Evolutionary conservation across 2,888 invertebrate genomes (phyloP).

Genomic region (Micropterix aruncella): DNA sequence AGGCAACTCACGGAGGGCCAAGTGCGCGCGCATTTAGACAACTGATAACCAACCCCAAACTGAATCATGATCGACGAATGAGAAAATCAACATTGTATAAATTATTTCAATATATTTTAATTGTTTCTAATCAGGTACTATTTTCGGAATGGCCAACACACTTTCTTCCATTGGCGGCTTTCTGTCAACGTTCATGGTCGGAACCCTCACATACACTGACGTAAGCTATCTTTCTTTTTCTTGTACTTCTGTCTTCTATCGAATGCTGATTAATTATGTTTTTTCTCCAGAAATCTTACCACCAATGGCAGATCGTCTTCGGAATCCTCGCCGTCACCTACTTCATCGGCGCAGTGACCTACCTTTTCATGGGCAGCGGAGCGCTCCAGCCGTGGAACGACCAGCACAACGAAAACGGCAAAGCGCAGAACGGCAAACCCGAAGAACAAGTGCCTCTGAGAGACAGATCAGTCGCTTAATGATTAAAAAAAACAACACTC

Average conservation of each 20-base stretch:
- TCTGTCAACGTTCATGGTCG: constrained; percentile 70
- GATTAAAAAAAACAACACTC: too few species aligned
- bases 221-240: constrained; percentile 27
- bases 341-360: constrained; percentile 47
- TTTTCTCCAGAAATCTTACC: constrained; percentile 48
- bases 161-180: constrained; percentile 73
- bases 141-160: constrained; percentile 81
- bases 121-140: constrained; percentile 44
- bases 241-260: background rate
- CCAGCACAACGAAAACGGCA: constrained; percentile 9
- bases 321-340: constrained; percentile 65
- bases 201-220: constrained; percentile 55
- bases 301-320: constrained; percentile 71
- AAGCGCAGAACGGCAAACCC: constrained; percentile 10
- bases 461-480: constrained; percentile 12
- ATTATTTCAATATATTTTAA: too few species aligned
- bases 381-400: constrained; percentile 41
- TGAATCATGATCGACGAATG: too few species aligned
- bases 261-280: too few species aligned
- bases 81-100: too few species aligned
- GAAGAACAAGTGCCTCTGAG: constrained; percentile 26
- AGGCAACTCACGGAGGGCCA: too few species aligned
- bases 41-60: too few species aligned
- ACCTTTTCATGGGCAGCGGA: constrained; percentile 50
- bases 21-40: too few species aligned